These are phyloP conservation scores for Conchocele bisecta DNA, from an alignment of 2,888 invertebrate genomes.

Conservation along the genomic window DNA sequence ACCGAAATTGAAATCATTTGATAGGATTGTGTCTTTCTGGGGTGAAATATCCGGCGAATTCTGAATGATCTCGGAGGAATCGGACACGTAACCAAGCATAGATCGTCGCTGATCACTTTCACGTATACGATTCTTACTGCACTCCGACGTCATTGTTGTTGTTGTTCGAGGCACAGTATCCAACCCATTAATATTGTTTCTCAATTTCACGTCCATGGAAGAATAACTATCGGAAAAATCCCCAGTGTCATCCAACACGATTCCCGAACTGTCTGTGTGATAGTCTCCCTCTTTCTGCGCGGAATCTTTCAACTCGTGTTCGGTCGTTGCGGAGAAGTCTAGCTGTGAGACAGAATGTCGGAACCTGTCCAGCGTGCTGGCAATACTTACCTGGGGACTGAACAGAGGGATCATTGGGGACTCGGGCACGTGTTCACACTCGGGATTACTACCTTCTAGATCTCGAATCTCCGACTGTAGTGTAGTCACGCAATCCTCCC, in stretches of 20 bases:
- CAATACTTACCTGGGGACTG: neutral
- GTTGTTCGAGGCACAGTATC: too few species aligned
- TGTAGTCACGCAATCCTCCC: conserved; percentile 59
- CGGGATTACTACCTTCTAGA: conserved; percentile 64
- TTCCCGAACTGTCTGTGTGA: conserved; percentile 48
- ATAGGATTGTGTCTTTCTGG: too few species aligned
- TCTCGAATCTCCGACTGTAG: conserved; percentile 61
- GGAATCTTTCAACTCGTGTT: neutral
- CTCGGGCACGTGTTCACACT: conserved; percentile 34
- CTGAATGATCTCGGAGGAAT: too few species aligned
- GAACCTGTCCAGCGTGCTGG: too few species aligned
- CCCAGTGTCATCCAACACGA: conserved; percentile 51
- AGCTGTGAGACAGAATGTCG: conserved; percentile 37
- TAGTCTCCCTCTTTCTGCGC: conserved; percentile 1
- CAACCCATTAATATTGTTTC: too few species aligned
- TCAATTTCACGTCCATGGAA: too few species aligned
- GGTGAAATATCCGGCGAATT: too few species aligned
- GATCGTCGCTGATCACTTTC: too few species aligned
- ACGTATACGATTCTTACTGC: too few species aligned
- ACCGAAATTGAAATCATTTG: too few species aligned
- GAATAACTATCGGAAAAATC: conserved; percentile 42
- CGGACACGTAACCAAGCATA: too few species aligned
- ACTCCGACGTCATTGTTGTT: too few species aligned
- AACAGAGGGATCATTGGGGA: conserved; percentile 12
- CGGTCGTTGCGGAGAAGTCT: conserved; percentile 34